phyloP scores from a whole-genome alignment of 2,113 vertebrate genomes.

The Pithys albifrons region DNA sequence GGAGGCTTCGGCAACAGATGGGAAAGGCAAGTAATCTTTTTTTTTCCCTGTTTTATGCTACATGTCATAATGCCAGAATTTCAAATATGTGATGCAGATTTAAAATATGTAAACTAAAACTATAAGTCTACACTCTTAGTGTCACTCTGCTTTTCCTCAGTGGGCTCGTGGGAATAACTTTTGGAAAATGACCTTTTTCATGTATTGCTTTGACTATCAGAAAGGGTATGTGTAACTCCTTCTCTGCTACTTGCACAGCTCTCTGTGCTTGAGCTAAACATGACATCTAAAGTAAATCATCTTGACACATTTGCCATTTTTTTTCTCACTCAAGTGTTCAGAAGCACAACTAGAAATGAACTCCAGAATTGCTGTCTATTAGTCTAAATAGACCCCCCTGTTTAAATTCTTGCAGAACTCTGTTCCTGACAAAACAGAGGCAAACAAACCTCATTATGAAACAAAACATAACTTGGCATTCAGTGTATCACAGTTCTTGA shows the following conservation, averaged over 20 bases:
- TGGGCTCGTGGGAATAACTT: not conserved
- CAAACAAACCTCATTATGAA: not conserved
- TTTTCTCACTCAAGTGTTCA: not conserved
- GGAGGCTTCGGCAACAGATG: slow-evolving; percentile 87
- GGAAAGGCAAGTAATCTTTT: slow-evolving; percentile 80
- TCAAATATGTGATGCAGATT: not conserved
- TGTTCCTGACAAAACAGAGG: not conserved
- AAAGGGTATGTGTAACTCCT: not conserved
- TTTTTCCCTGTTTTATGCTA: not conserved
- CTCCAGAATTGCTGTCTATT: not conserved
- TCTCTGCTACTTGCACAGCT: not conserved
- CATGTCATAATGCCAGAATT: not conserved
- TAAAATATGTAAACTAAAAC: not conserved
- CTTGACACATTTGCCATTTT: not conserved
- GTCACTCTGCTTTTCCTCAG: not conserved
- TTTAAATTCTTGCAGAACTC: not conserved
- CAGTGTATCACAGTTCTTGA: not conserved
- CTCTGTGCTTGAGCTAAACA: fast-evolving
- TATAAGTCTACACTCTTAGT: not conserved
- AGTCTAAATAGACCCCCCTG: not conserved
- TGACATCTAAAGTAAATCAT: not conserved
- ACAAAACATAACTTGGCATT: not conserved
- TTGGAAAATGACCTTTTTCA: not conserved
- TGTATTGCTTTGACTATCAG: not conserved
- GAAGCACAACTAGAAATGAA: not conserved